Evolutionary conservation across 2,888 invertebrate species (phyloP), one percentile per base, ranked within the genome.

Genomic region (Mythimna lalbum): DNA sequence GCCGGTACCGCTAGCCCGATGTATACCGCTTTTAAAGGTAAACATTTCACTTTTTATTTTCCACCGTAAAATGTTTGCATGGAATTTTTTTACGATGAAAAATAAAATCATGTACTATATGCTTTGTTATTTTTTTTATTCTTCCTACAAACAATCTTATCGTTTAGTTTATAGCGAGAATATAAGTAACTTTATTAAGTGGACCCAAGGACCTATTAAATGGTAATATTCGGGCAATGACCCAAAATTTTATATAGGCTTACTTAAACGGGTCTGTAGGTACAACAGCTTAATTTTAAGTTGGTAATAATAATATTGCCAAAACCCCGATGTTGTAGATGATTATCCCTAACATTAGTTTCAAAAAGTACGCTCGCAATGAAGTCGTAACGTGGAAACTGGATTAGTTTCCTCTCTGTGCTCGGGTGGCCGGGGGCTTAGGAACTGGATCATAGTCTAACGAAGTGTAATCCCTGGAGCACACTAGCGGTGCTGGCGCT

Each of bases 11-110:
- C 69, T 72, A 70, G 65, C 70, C 73, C 75, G 78, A 85, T 85
- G 85, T 85, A 82, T 84, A 85, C 80, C 84, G 69, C 84, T 87
- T 82, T 88, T 89, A 87, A 82, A 88, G 71, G 87, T 91, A 92
- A 89, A 90, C 87, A 89, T 87, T 86, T 83, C 83, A 71, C 74
- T 78, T 85, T 84, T 83, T 81, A 81, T 86, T 87, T 77, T 77
- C 64, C 72, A 65, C 62, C 74, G 74, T 84, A 82, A 84, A 87
- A 80, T 64, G 57, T 76, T 75, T 65, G 53, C 64, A 68, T 67
- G 66, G 59, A 73, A 72, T 73, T 76, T 76, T 81, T 85, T 86
- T 83, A 84, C 80, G 82, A 73, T 57, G 27, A 63, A 64, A 73
- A 84, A 83, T 84, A 85, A 86, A 82, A 85, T 78, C 64, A 63